Evolutionary conservation across 2,888 invertebrate genomes (phyloP).

Genomic region (Entomobrya proxima): DNA sequence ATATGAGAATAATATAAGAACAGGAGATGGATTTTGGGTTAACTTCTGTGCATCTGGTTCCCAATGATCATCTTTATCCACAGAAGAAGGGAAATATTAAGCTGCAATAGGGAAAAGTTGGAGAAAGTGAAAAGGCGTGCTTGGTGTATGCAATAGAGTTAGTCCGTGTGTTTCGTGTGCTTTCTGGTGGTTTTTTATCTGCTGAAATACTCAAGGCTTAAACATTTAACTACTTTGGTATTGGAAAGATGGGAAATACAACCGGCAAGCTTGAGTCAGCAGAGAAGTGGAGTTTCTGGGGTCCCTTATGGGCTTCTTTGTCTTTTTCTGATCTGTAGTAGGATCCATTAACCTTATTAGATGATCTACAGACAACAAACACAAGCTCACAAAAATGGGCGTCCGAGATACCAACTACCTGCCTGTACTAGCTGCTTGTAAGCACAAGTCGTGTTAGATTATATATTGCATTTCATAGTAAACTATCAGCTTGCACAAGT

Average conservation of each 20-base stretch:
- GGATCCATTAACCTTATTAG: conserved; percentile 65
- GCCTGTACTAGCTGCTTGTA: not conserved
- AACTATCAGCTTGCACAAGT: not conserved
- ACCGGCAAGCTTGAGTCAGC: conserved; percentile 26
- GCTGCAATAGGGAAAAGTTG: not conserved
- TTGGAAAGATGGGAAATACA: not conserved
- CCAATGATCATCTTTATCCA: not conserved
- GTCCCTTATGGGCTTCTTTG: conserved; percentile 50
- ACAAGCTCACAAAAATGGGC: not conserved
- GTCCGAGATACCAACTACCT: not conserved
- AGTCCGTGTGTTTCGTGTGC: not conserved
- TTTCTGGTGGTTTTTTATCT: too few relatives aligned
- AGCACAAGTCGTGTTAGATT: not conserved
- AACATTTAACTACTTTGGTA: not conserved
- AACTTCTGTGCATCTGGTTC: not conserved
- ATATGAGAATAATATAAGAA: conserved; percentile 4
- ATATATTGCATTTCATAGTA: conserved; percentile 4
- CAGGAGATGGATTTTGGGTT: not conserved
- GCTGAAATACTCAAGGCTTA: too few relatives aligned
- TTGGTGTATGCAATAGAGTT: not conserved
- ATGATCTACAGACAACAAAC: conserved; percentile 31
- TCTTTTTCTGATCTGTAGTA: conserved; percentile 56
- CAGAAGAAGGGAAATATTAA: not conserved
- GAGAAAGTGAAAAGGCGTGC: not conserved
- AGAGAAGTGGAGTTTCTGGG: not conserved